Base-by-base conservation (phyloP, 2,888 invertebrate species). In the Incurvaria masculella region DNA sequence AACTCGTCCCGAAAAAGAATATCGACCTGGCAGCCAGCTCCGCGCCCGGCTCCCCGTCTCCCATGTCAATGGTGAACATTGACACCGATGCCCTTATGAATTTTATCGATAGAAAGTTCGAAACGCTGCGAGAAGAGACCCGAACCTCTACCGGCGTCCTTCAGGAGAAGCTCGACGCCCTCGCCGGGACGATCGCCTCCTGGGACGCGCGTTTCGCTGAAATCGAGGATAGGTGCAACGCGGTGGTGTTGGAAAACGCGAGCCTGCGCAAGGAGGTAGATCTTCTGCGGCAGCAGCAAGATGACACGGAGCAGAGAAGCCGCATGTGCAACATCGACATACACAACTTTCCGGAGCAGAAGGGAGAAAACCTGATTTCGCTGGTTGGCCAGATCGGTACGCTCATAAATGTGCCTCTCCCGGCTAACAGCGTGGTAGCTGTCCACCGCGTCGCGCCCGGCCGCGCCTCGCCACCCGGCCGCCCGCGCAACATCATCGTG, bases 401-500 rank as follows among this genome's bases (percentile, higher is more conserved):
- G 1, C n/a, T 47, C 1, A 20, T 52, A 3, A 42, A 42, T 14
- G 44, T 49, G 11, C 26, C 18, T 2, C 14, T 52, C 1, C 19
- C 45, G 2, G 10, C 11, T 10, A 44, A 42, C 3, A 27, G 11
- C n/a, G 46, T 52, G 1, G 21, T 23, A 4, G 40, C 23, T 14
- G 42, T 52, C 14, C 52, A 52, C 20, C 45, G 52, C 1, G 42
- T 42, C 11, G 52, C 52, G 4, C 44, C 16, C 21, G 45, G 45
- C 33, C 18, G 10, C 18, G 33, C 14, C 3, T n/a, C 4, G 33
- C 11, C 33, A 5, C 11, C 18, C 11, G 43, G 41, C 8, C 49
- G 51, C 10, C 52, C 52, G 5, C 48, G 47, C 21, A 51, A 53
- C 46, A 47, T 53, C 10, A 27, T 53, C 5, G 47, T 53, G 10